phyloP scores from a whole-genome alignment of 2,888 invertebrate genomes.

The Frankliniella fusca region DNA sequence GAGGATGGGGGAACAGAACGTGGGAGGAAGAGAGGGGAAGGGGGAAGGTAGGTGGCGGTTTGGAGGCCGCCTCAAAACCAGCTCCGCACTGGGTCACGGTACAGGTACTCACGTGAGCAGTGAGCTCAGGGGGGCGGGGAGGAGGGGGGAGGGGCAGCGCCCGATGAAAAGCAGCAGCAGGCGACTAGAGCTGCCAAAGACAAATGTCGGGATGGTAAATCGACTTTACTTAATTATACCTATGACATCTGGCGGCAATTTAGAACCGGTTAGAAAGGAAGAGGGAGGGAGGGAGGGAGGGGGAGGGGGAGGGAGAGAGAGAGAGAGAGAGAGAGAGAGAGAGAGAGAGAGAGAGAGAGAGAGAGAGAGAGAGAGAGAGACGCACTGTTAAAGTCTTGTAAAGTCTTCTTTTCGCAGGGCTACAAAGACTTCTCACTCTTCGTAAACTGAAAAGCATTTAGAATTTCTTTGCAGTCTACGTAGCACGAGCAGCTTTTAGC shows the following conservation, averaged over 20 bases:
- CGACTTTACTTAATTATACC: too few relatives aligned
- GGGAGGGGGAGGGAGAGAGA: not conserved
- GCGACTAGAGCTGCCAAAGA: not conserved
- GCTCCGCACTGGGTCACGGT: slow-evolving; percentile 14
- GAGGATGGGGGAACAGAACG: not conserved
- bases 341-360: too few relatives aligned
- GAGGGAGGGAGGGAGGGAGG: not conserved
- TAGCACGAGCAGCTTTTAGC: too few relatives aligned
- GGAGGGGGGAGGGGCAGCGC: not conserved
- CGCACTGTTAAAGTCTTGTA: too few relatives aligned
- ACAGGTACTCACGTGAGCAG: not conserved
- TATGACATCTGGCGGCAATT: too few relatives aligned
- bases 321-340: not conserved
- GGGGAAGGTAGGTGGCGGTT: not conserved
- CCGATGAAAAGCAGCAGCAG: not conserved
- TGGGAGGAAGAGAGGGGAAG: not conserved
- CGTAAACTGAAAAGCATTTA: too few relatives aligned
- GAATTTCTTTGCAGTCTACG: too few relatives aligned
- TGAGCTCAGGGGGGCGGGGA: not conserved
- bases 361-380: too few relatives aligned
- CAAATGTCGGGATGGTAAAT: not conserved
- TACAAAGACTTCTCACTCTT: too few relatives aligned
- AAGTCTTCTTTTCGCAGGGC: too few relatives aligned
- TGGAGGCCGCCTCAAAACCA: not conserved
- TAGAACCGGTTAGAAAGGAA: not conserved